Percentiles rank a stretch among this genome's conserved stretches.
Evolutionary conservation across 2,797 vertebrate genomes (phyloP).

Genomic region (Orestias chungarensis): DNA sequence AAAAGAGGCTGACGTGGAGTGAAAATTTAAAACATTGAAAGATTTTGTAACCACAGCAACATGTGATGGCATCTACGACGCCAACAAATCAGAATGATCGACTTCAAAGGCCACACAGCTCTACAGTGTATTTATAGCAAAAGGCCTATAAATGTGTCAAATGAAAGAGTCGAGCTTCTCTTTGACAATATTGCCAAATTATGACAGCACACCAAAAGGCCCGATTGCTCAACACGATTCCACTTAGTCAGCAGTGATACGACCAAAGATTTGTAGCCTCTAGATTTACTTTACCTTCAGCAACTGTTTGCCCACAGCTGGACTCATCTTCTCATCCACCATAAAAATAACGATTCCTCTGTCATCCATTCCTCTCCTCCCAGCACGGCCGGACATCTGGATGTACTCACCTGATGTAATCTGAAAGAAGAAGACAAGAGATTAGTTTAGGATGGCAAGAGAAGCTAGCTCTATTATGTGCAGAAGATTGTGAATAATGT

Average conservation of each 20-base stretch:
- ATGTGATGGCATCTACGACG: conserved; percentile 17
- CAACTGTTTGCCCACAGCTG: conserved; percentile 93
- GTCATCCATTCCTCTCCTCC: conserved; percentile 98
- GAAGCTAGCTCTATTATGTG: not conserved
- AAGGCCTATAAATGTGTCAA: conserved; percentile 31
- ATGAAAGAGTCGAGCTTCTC: conserved; percentile 19
- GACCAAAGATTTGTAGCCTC: not conserved
- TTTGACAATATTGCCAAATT: conserved; percentile 19
- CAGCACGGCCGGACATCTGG: conserved; percentile 98
- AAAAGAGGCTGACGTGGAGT: not conserved
- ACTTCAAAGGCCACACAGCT: conserved; percentile 20
- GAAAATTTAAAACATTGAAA: conserved; percentile 4
- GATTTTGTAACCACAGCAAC: conserved; percentile 26
- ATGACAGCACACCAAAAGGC: conserved; percentile 9
- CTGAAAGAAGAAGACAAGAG: conserved; percentile 69
- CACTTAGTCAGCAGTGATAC: not conserved
- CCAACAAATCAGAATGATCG: conserved; percentile 14
- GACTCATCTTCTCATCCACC: conserved; percentile 99
- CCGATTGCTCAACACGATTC: not conserved
- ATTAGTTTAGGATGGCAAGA: not conserved
- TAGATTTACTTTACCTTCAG: conserved; percentile 85
- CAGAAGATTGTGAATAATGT: not conserved
- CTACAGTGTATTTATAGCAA: conserved; percentile 25
- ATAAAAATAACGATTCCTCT: conserved; percentile 98
- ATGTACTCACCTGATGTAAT: conserved; percentile 98